Percentiles rank a stretch among this genome's conserved stretches.
phyloP scores from a whole-genome alignment of 1,140 invertebrate genomes.

The Lysiphlebus fabarum region DNA sequence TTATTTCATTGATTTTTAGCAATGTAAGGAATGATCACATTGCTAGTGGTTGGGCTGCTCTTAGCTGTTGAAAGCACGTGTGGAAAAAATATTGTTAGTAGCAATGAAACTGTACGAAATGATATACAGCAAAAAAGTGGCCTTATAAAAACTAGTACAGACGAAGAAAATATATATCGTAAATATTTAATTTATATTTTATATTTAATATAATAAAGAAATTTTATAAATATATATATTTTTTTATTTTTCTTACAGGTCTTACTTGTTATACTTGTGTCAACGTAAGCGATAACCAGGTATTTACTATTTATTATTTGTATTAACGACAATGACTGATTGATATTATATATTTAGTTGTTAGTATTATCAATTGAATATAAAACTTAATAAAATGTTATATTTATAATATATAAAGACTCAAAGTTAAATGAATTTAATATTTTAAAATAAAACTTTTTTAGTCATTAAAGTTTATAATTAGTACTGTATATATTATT shows the following conservation, averaged over 20 bases:
- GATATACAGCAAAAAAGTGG: constrained; percentile 40
- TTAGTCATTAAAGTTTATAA: no score
- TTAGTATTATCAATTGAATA: no score
- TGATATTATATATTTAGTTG: no score
- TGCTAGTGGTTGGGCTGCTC: no score
- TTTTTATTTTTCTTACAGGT: constrained; percentile 47
- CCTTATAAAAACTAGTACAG: constrained; percentile 34
- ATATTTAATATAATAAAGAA: constrained; percentile 9
- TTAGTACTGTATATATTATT: no score
- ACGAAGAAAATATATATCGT: constrained; percentile 54
- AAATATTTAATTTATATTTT: constrained; percentile 31
- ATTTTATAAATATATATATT: background rate
- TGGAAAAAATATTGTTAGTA: constrained; percentile 50
- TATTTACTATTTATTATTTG: constrained; percentile 33
- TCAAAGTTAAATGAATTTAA: no score
- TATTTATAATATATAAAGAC: no score
- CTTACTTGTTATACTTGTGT: constrained; percentile 68
- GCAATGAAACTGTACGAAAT: constrained; percentile 49
- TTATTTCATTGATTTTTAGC: no score
- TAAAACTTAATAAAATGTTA: no score
- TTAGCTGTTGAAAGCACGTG: constrained; percentile 54
- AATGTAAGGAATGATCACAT: no score
- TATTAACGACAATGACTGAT: no score
- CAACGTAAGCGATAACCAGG: constrained; percentile 66
- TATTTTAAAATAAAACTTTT: no score